Conservation (phyloP, 2,888 invertebrate species). For the Isoperla grammatica region DNA sequence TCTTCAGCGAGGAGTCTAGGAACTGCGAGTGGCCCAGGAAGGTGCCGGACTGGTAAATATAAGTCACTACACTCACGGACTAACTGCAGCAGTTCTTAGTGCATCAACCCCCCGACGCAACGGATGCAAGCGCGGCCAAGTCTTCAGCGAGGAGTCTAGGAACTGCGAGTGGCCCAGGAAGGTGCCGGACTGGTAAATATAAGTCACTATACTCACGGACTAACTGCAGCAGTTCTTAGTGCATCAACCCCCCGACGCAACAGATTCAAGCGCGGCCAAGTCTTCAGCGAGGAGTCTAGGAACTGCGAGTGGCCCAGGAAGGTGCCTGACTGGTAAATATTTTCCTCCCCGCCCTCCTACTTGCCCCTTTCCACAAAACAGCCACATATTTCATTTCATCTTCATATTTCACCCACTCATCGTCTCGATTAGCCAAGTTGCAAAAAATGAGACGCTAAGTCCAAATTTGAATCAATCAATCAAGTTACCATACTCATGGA, state of each 20-base stretch:
- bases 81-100: too few species aligned
- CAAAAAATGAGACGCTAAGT: too few species aligned
- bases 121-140: conserved; percentile 84
- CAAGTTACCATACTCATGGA: too few species aligned
- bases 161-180: conserved; percentile 82
- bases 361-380: too few species aligned
- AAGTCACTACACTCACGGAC: too few species aligned
- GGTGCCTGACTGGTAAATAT: conserved; percentile 78
- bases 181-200: conserved; percentile 87
- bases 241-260: conserved; percentile 83
- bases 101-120: conserved; percentile 74
- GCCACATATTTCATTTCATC: too few species aligned
- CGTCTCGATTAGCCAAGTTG: too few species aligned
- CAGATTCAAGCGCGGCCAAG: conserved; percentile 84
- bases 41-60: conserved; percentile 87
- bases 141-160: conserved; percentile 73
- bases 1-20: conserved; percentile 73
- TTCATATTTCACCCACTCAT: too few species aligned
- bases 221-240: conserved; percentile 92
- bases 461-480: too few species aligned
- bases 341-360: too few species aligned
- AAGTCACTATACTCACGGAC: too few species aligned
- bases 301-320: conserved; percentile 82
- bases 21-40: conserved; percentile 82
- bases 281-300: conserved; percentile 73